Evolutionary conservation across 1,140 invertebrate genomes (phyloP).

Genomic region (Scylla paramamosain): DNA sequence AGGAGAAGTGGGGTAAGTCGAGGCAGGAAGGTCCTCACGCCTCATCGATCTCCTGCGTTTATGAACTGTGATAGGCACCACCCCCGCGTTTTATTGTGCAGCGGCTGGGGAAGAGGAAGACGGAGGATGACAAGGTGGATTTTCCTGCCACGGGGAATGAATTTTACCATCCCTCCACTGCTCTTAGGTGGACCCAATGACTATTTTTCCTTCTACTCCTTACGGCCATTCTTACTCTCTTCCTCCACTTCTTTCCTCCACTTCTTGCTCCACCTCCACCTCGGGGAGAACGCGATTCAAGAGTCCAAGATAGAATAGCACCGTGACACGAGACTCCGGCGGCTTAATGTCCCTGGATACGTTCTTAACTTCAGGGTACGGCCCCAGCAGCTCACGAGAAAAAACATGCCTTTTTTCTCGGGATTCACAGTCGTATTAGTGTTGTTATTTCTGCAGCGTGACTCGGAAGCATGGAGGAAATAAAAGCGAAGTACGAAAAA

Average conservation of each 20-base stretch:
- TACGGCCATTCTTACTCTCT: not conserved
- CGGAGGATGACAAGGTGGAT: not conserved
- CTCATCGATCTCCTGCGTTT: not conserved
- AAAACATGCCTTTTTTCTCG: not conserved
- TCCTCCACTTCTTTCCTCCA: not conserved
- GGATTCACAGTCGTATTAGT: conserved; percentile 14
- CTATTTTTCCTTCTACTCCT: too few relatives aligned
- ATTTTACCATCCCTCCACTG: not conserved
- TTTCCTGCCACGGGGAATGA: not conserved
- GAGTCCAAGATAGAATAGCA: conserved; percentile 13
- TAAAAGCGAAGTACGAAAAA: not conserved
- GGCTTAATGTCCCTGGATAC: conserved; percentile 21
- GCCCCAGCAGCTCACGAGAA: not conserved
- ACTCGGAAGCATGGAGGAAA: not conserved
- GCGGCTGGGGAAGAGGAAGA: not conserved
- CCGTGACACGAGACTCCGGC: not conserved
- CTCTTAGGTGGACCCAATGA: not conserved
- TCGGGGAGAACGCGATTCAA: not conserved
- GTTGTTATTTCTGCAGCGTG: conserved; percentile 1
- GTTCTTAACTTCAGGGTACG: conserved; percentile 13
- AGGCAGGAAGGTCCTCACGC: not conserved
- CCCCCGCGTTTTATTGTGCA: not conserved
- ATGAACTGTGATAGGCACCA: conserved; percentile 6
- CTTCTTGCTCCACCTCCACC: not conserved
- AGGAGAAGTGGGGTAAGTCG: not conserved